Base-by-base conservation (phyloP, 1,140 invertebrate species). In the Alviniconcha marisindica region DNA sequence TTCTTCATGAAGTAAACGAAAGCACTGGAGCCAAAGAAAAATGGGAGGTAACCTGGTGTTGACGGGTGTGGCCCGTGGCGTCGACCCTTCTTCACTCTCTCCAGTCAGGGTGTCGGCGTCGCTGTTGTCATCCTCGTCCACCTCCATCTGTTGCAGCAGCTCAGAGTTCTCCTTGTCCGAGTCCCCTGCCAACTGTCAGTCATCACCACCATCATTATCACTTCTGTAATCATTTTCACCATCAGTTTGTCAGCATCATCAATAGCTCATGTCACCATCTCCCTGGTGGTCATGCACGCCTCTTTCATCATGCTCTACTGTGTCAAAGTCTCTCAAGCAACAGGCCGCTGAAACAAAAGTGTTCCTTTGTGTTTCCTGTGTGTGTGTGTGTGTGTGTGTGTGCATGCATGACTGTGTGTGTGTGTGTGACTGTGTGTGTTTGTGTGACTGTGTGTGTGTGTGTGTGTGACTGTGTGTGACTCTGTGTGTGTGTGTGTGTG, bases 31-130 rank as follows among this genome's bases (percentile, higher is more conserved):
- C n/a, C n/a, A 2, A 33, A 44, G 36, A 36, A 74, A 36, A 31
- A 0, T 7, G 40, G 7, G 51, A 44, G n/a, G 24, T 54, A 12
- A 80, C 78, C 56, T 80, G 54, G 36, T 40, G 74, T 78, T 81
- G 79, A 85, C 86, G 1, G 87, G 85, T 0, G 87, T 90, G 44
- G 76, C 80, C 4, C 82, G 79, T 14, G 91, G 89, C 4, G 90
- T 88, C n/a, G 82, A 83, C 15, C 88, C 88, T 1, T 89, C 90
- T 21, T 86, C 85, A 12, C 81, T 86, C 42, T 89, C 89, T 33
- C 87, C 90, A 0, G 91, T 92, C 54, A 92, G 77, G 0, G 91
- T 92, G 40, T 90, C 90, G 36, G 85, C 88, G 69, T 91, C 89
- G 74, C 87, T 87, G 77, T 86, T 78, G 15, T 90, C 90, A 38